Evolutionary conservation across 2,888 invertebrate genomes (phyloP).

Genomic region (Fissipunctia ypsillon): DNA sequence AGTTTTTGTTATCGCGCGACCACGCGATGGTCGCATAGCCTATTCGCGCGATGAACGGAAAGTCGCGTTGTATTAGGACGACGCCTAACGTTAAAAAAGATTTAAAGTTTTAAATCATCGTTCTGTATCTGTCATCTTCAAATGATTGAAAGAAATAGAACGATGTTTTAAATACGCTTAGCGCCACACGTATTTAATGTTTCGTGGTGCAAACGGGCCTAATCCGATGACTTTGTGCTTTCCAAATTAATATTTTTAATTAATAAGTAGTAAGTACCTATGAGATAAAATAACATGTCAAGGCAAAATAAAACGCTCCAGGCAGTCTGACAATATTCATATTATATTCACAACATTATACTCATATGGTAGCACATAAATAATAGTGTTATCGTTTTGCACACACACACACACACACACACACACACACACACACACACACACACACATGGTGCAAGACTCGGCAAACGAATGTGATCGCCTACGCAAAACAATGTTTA

Average conservation of each 20-base stretch:
- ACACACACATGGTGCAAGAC: constrained; percentile 22
- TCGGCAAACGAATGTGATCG: constrained; percentile 31
- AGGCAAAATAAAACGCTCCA: constrained; percentile 50
- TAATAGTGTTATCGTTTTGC: constrained; percentile 56
- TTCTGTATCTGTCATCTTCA: too few species aligned
- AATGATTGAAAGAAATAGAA: too few species aligned
- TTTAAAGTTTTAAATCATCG: too few species aligned
- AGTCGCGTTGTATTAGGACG: too few species aligned
- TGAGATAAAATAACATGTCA: constrained; percentile 31
- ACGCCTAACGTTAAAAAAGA: too few species aligned
- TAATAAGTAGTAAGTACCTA: constrained; percentile 7
- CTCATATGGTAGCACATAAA: constrained; percentile 54
- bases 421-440: constrained; percentile 11
- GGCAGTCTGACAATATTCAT: constrained; percentile 52
- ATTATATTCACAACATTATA: constrained; percentile 12
- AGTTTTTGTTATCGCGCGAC: too few species aligned
- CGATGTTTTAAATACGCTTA: too few species aligned
- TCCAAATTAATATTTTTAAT: constrained; percentile 30
- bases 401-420: constrained; percentile 21
- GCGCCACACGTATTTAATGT: too few species aligned
- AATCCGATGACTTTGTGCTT: not conserved
- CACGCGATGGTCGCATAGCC: too few species aligned
- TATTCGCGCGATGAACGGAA: too few species aligned
- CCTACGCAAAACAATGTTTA: constrained; percentile 59
- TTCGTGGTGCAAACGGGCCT: too few species aligned